Percentiles rank a stretch among this genome's conserved stretches.
Conservation (phyloP, 2,888 invertebrate genomes). For the Cyrtodaria siliqua region DNA sequence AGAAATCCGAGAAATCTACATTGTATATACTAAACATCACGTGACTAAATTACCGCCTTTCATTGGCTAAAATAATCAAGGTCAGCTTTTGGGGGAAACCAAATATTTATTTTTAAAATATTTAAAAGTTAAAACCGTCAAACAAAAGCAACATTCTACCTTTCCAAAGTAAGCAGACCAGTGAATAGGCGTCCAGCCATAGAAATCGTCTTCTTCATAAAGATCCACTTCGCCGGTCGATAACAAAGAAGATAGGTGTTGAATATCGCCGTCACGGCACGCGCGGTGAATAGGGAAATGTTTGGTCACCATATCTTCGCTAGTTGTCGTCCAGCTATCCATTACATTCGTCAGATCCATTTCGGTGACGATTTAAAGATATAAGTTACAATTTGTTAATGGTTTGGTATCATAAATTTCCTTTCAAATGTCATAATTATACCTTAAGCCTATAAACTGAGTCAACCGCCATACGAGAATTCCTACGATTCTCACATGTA, state of each 20-base stretch:
- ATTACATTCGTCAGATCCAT: constrained; percentile 39
- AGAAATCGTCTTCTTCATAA: constrained; percentile 84
- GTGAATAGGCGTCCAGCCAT: constrained; percentile 86
- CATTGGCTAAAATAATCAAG: background rate
- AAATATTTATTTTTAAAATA: background rate
- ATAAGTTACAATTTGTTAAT: too few relatives aligned
- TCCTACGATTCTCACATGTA: constrained; percentile 10
- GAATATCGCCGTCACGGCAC: constrained; percentile 84
- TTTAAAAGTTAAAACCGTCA: too few relatives aligned
- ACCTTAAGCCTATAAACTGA: too few relatives aligned
- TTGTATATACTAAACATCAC: too few relatives aligned
- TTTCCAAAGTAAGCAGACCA: constrained; percentile 86
- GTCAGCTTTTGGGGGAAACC: background rate
- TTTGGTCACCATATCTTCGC: constrained; percentile 76
- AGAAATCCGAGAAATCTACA: too few relatives aligned
- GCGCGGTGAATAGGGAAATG: constrained; percentile 84
- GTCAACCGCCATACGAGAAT: too few relatives aligned
- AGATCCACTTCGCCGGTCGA: constrained; percentile 65
- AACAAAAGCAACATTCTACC: constrained; percentile 69
- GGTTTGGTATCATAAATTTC: too few relatives aligned
- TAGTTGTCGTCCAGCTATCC: constrained; percentile 41
- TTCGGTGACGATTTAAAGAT: too few relatives aligned
- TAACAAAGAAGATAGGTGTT: constrained; percentile 69
- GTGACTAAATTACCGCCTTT: background rate
- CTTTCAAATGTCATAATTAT: too few relatives aligned